These are phyloP conservation scores for Drosophila auraria DNA, from an alignment of 1,140 invertebrate species.

Conservation along the genomic window DNA sequence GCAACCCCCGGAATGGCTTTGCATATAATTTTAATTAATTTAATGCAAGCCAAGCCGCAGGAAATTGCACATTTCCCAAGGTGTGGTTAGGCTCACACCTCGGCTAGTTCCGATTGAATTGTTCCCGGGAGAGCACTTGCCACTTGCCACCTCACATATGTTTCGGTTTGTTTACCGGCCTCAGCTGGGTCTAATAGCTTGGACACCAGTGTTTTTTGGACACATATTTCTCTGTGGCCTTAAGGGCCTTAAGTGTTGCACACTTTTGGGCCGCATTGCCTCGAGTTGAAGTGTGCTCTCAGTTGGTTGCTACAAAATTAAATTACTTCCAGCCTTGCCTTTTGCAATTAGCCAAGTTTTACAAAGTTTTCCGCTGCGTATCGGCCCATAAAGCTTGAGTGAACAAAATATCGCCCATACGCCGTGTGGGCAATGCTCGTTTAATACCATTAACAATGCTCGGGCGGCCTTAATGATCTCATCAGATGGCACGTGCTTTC, in stretches of 20 bases:
- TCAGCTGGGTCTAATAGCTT: constrained; percentile 14
- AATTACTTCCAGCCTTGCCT: constrained; percentile 20
- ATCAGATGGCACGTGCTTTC: constrained; percentile 27
- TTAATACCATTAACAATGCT: constrained; percentile 44
- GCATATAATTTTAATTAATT: constrained; percentile 47
- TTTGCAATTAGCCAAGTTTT: constrained; percentile 42
- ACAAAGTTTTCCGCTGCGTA: background rate
- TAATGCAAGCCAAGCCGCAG: constrained; percentile 31
- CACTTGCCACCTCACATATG: constrained; percentile 23
- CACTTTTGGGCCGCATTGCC: constrained; percentile 13
- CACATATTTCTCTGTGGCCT: background rate
- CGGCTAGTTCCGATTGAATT: constrained; percentile 17
- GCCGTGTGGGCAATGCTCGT: constrained; percentile 10
- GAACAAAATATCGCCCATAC: constrained; percentile 33
- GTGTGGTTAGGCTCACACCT: constrained; percentile 5
- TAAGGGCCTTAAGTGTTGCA: constrained; percentile 1
- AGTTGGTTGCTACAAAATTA: constrained; percentile 21
- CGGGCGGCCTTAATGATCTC: constrained; percentile 23
- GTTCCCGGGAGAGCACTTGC: constrained; percentile 33
- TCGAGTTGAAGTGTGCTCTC: background rate
- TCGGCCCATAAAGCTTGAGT: constrained; percentile 6
- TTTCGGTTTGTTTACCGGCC: background rate
- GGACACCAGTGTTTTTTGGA: constrained; percentile 19
- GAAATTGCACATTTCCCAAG: constrained; percentile 20
- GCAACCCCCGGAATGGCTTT: constrained; percentile 15